Base-by-base conservation (phyloP, 2,113 vertebrate genomes). In the Corythornis cristatus region DNA sequence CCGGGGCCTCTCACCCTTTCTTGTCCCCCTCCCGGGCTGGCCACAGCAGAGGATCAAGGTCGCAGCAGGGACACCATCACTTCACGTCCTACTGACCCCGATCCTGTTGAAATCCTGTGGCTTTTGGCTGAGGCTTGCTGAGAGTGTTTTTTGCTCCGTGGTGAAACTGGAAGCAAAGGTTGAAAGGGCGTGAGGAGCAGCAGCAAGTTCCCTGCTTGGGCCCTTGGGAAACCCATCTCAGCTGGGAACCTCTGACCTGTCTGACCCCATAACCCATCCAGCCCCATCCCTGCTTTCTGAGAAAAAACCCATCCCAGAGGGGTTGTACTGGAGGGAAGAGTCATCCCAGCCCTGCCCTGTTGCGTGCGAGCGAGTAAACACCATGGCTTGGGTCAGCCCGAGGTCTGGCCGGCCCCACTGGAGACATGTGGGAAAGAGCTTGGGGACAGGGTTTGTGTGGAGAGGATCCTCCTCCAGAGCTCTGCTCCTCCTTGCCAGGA, bases 1-100 rank as follows among this genome's bases (percentile, higher is more conserved):
- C 21, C 15, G 1, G 1, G 20, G 58, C 8, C 21, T 3, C 0
- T 5, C 1, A 0, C 6, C 25, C 11, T 35, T 23, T 23, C 1
- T 8, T 2, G 1, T 19, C 19, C 51, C 13, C 22, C 14, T 6
- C 18, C 51, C 1, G 1, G 33, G 50, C 45, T 26, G 23, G 25
- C 53, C 3, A 0, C 72, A 54, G 23, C 57, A 71, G 66, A 60
- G 71, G 65, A 51, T 42, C 9, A 12, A 53, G 61, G 72, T 65
- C 9, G 0, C 57, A 43, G 58, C 45, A 10, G 77, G 53, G 43
- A 71, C 4, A 0, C 33, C 0, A 1, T 54, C 37, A 17, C 6
- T 62, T 22, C 58, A 25, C 1, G 9, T 57, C 71, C 92, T 29
- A 20, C 82, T 91, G 88, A 68, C 82, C 84, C 40, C 2, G 0